These are phyloP conservation scores for Crenuchus spilurus DNA, from an alignment of 2,797 vertebrate species.

Conservation along the genomic window DNA sequence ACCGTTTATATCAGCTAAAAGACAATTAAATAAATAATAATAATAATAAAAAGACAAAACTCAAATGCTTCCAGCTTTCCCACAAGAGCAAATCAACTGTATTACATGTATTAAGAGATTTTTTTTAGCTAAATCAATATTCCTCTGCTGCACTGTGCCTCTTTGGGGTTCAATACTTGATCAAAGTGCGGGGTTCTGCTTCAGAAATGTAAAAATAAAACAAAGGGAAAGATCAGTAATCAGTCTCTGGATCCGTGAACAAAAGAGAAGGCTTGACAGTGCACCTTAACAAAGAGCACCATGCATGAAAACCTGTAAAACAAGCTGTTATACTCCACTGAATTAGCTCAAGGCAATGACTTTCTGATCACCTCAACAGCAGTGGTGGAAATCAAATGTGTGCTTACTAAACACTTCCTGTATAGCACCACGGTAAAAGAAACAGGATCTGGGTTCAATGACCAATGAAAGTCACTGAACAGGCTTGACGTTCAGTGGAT, in stretches of 20 bases:
- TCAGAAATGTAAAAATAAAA: neutral
- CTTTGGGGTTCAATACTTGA: neutral
- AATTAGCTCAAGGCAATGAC: constrained; percentile 26
- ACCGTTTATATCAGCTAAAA: too few species aligned
- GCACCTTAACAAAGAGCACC: neutral
- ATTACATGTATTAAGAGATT: neutral
- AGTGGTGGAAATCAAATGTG: neutral
- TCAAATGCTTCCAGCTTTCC: neutral
- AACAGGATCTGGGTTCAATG: constrained; percentile 11
- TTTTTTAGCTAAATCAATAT: neutral
- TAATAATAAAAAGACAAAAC: neutral
- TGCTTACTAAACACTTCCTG: constrained; percentile 18
- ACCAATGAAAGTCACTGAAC: constrained; percentile 9
- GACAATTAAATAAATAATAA: too few species aligned
- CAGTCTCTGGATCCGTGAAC: neutral
- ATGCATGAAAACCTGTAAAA: constrained; percentile 21
- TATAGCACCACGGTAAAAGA: neutral
- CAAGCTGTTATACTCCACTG: neutral
- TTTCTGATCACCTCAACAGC: neutral
- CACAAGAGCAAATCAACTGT: neutral
- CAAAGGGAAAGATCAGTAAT: neutral
- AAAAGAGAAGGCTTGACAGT: neutral
- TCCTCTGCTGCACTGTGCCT: neutral
- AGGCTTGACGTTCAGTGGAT: neutral
- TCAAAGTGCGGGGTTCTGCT: neutral